Evolutionary conservation across 2,113 vertebrate genomes (phyloP), one percentile per base, ranked within the genome.

Genomic region (Lepisosteus oculatus): DNA sequence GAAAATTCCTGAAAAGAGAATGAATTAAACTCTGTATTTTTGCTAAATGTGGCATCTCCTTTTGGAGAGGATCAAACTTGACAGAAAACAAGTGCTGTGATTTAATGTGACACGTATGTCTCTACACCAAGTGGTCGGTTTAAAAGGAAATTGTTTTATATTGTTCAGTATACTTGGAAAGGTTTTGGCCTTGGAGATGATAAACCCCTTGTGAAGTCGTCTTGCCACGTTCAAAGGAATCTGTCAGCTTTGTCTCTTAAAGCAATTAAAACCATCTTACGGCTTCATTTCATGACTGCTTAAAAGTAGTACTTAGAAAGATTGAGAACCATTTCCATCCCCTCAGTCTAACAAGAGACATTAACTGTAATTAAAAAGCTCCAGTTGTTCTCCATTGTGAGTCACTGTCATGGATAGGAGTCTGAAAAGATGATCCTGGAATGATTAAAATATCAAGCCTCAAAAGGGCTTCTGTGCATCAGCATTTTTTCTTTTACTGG

Each of bases 341-440:
- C 69, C 55, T 68, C 61, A 13, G 59, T 11, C 15, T 72, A 42
- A 71, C 14, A 65, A 73, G 61, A 59, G 56, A 59, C 56, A 83
- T 74, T 65, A 72, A 51, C 71, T 73, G 61, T 69, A 68, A 69
- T 72, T 74, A 78, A 47, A 68, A 17, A 55, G 66, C 66, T 55
- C 56, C 11, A 59, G 56, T 3, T 59, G 7, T 51, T 51, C 47
- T 6, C 56, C 11, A 59, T 55, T 55, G 66, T 29, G 5, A 17
- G 51, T 59, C 47, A 6, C 41, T 29, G 66, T 15, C 45, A 15
- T 55, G 45, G 15, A 54, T 54, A 17, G 51, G 15, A 45, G 17
- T 47, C 12, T n/a, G 43, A 68, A 68, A 51, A 54, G n/a, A 43
- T 42, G 29, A 42, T 67, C 15, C 43, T 67, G 64, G 11, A 47